phyloP scores from a whole-genome alignment of 2,113 vertebrate genomes.

The Xyliphius kryptos region DNA sequence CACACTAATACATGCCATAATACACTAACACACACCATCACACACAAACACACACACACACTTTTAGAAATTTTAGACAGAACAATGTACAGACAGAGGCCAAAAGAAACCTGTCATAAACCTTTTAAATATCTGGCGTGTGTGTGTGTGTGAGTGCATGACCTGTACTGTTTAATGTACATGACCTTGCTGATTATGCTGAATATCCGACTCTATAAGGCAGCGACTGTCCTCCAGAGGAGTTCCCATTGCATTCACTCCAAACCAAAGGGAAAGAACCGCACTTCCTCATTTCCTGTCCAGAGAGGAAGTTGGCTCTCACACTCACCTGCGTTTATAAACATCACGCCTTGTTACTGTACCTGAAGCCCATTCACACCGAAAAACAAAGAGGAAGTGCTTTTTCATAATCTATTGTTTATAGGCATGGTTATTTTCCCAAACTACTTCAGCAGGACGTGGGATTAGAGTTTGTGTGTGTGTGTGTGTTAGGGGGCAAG shows the following conservation, averaged over 20 bases:
- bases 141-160: too few species aligned
- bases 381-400: constrained; percentile 50
- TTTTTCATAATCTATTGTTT: constrained; percentile 49
- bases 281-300: constrained; percentile 31
- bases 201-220: too few species aligned
- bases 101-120: too few species aligned
- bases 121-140: too few species aligned
- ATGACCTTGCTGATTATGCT: too few species aligned
- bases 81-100: too few species aligned
- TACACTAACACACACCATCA: too few species aligned
- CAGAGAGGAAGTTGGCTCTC: constrained; percentile 21
- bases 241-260: constrained; percentile 32
- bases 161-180: too few species aligned
- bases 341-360: constrained; percentile 27
- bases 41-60: too few species aligned
- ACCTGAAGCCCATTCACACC: constrained; percentile 41
- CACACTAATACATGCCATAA: too few species aligned
- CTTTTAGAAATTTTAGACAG: too few species aligned
- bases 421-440: constrained; percentile 57
- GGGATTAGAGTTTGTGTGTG: constrained; percentile 17
- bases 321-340: constrained; percentile 22
- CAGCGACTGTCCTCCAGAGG: too few species aligned
- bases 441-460: constrained; percentile 34
- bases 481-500: constrained; percentile 1
- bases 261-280: constrained; percentile 33